phyloP scores from a whole-genome alignment of 2,113 vertebrate genomes.

The Coryphaenoides rupestris region DNA sequence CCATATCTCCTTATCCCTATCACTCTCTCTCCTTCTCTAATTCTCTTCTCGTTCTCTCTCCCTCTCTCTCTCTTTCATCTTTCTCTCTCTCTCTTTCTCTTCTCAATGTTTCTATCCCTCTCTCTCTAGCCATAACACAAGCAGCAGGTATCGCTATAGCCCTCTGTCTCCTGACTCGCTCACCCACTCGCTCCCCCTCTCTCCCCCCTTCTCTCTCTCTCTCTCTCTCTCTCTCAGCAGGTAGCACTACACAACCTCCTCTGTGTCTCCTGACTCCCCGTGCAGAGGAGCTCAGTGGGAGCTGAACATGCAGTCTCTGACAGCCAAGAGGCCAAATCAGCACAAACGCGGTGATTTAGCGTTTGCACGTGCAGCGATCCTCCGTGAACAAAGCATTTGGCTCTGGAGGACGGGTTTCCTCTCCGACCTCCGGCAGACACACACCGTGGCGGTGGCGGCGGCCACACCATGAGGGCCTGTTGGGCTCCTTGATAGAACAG shows the following conservation, averaged over 20 bases:
- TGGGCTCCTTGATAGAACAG: slow-evolving; percentile 15
- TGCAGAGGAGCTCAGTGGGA: slow-evolving; percentile 13
- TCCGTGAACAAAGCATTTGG: slow-evolving; percentile 8
- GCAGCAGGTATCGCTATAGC: too few species aligned
- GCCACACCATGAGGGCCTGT: not conserved
- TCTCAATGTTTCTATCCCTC: too few species aligned
- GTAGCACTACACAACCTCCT: not conserved
- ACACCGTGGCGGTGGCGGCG: slow-evolving; percentile 23
- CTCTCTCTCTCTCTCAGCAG: not conserved
- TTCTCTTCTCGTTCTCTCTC: too few species aligned
- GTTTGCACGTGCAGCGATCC: not conserved
- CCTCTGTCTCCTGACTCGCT: too few species aligned
- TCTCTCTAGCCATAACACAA: too few species aligned
- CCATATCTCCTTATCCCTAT: too few species aligned
- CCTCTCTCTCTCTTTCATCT: too few species aligned
- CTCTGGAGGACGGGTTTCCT: slow-evolving; percentile 4
- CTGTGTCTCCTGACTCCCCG: not conserved
- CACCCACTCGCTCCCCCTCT: too few species aligned
- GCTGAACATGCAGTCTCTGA: not conserved
- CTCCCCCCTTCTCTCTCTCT: not conserved
- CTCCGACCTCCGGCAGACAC: slow-evolving; percentile 18
- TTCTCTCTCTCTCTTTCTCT: too few species aligned
- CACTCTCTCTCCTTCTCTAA: too few species aligned
- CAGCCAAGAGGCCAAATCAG: not conserved
- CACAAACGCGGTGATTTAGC: not conserved